Evolutionary conservation across 2,888 invertebrate genomes (phyloP).

Genomic region (Brachyopa scutellaris): DNA sequence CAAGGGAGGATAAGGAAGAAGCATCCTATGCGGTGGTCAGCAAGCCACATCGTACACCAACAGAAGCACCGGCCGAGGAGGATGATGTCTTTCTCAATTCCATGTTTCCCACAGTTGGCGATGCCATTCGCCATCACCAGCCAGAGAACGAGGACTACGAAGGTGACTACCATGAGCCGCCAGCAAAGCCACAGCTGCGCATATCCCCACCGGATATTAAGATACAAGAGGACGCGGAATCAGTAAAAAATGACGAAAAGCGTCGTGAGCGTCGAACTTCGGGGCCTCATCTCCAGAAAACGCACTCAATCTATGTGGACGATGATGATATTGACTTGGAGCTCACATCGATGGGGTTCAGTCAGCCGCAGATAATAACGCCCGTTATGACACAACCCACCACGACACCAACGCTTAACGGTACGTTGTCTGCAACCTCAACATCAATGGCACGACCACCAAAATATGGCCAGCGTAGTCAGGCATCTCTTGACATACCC

Average conservation of each 20-base stretch:
- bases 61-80: slow-evolving; percentile 16
- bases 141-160: slow-evolving; percentile 63
- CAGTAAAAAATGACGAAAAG: slow-evolving; percentile 78
- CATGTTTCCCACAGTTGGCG: slow-evolving; percentile 75
- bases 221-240: slow-evolving; percentile 64
- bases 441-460: slow-evolving; percentile 74
- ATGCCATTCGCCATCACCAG: slow-evolving; percentile 72
- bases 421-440: slow-evolving; percentile 72
- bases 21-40: slow-evolving; percentile 69
- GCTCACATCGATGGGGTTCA: slow-evolving; percentile 46
- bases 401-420: slow-evolving; percentile 2
- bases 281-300: slow-evolving; percentile 74
- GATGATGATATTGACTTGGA: slow-evolving; percentile 71
- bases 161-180: slow-evolving; percentile 32
- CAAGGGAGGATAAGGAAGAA: slow-evolving; percentile 73
- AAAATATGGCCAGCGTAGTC: slow-evolving; percentile 82
- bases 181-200: neutral
- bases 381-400: slow-evolving; percentile 8
- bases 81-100: slow-evolving; percentile 72
- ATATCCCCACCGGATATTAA: slow-evolving; percentile 43
- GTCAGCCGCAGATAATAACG: slow-evolving; percentile 39
- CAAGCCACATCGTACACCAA: slow-evolving; percentile 48
- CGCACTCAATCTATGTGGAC: slow-evolving; percentile 75
- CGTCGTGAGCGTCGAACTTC: slow-evolving; percentile 82
- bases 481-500: slow-evolving; percentile 91